A percentile compares a stretch with the other conserved stretches of the same genome.
These are phyloP conservation scores for Apteryx mantelli DNA, from an alignment of 2,113 vertebrate species.

Conservation along the genomic window DNA sequence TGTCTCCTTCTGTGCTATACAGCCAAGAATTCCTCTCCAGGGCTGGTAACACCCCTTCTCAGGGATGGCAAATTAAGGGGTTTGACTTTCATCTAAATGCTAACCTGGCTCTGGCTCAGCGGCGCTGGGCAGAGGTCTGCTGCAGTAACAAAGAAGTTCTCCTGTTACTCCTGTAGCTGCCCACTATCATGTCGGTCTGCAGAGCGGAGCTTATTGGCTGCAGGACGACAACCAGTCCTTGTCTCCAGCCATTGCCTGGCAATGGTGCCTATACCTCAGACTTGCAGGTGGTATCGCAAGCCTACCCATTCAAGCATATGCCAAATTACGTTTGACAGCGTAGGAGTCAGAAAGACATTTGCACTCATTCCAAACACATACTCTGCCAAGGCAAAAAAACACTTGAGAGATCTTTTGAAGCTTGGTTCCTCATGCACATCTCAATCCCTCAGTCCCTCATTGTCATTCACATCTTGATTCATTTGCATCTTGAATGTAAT, in stretches of 20 bases:
- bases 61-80: neutral
- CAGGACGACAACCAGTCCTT: neutral
- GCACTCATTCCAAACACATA: neutral
- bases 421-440: neutral
- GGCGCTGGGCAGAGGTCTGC: neutral
- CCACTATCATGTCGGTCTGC: neutral
- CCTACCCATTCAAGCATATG: neutral
- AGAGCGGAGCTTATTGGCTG: neutral
- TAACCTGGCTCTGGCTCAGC: neutral
- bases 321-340: neutral
- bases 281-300: neutral
- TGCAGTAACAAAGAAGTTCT: neutral
- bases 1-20: neutral
- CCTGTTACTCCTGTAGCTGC: neutral
- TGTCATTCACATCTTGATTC: neutral
- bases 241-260: neutral
- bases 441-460: neutral
- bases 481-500: neutral
- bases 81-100: neutral
- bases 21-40: neutral
- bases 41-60: neutral
- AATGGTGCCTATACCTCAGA: neutral
- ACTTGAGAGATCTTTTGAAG: accelerated
- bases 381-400: neutral
- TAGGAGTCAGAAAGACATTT: neutral